Percentiles rank a stretch among this genome's conserved stretches.
phyloP scores from a whole-genome alignment of 2,113 vertebrate species.

The Ptilorrhoa leucosticta region DNA sequence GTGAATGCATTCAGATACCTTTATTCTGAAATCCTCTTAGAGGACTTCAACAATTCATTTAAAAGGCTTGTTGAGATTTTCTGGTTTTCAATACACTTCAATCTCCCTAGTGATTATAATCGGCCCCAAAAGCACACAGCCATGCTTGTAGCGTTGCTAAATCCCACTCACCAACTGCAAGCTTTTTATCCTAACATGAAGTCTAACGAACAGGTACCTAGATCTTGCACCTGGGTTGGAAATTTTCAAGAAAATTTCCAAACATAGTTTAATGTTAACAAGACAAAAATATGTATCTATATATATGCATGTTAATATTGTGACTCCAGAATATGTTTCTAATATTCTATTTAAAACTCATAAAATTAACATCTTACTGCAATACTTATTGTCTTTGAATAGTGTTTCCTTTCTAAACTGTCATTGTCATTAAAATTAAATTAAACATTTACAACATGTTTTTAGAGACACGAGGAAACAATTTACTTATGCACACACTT shows the following conservation, averaged over 20 bases:
- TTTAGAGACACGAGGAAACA: background rate
- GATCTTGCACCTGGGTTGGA: background rate
- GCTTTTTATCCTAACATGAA: background rate
- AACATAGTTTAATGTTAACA: background rate
- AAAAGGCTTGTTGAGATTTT: background rate
- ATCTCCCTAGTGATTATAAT: background rate
- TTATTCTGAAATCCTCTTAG: background rate
- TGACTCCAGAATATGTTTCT: background rate
- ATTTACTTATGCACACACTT: background rate
- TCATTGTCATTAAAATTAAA: background rate
- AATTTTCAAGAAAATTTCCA: background rate
- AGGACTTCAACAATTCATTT: background rate
- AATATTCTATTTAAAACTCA: background rate
- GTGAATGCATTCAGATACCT: background rate
- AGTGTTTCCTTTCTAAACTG: background rate
- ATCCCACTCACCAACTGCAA: background rate
- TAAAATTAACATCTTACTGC: background rate
- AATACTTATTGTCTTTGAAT: background rate
- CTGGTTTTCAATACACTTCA: background rate
- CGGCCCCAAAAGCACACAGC: background rate
- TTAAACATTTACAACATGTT: background rate
- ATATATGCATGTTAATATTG: background rate
- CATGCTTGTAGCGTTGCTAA: background rate
- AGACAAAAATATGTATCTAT: background rate
- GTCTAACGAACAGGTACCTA: background rate